Evolutionary conservation across 2,797 vertebrate genomes (phyloP), one percentile per base, ranked within the genome.

Genomic region (Rhinichthys osculus): DNA sequence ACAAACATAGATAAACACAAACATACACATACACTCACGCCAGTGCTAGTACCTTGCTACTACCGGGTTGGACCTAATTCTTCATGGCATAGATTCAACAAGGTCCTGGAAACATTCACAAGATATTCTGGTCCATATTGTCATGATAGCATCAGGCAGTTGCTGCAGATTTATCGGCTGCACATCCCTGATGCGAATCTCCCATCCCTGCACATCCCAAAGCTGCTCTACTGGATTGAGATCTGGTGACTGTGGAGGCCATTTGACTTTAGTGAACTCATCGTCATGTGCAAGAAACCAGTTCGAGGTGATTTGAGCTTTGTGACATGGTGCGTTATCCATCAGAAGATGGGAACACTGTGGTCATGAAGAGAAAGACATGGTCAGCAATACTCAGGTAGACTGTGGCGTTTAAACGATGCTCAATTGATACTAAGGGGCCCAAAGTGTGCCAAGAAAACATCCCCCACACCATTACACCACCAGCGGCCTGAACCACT

Each of bases 301-400:
- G 64, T 85, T 19, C 74, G 71, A 82, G 35, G 81, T 84, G 54
- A 85, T 87, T 85, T 35, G 38, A 47, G 59, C 81, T 88, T 84
- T 86, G 2, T 80, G 40, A 78, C 62, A 86, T 84, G 69, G 35
- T 1, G 38, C 4, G 16, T 84, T 87, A 78, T 86, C 76, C 82
- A 86, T 88, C 81, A 86, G 85, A 88, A 86, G 82, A 84, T 66
- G 81, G 71, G 85, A 80, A 83, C 66, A 86, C 19, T 79, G 80
- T 88, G 62, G 59, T 81, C 76, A 88, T 79, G 62, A 80, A 73
- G 78, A 38, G 70, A 71, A 81, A 59, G 71, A 81, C 78, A 78
- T 78, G 83, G 72, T 85, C 82, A 88, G 69, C 64, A 82, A 82
- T n/a, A 11, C 54, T 59, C 54, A 4, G 57, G 54, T 57, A 3